phyloP scores from a whole-genome alignment of 2,113 vertebrate species.

The Corynorhinus townsendii region DNA sequence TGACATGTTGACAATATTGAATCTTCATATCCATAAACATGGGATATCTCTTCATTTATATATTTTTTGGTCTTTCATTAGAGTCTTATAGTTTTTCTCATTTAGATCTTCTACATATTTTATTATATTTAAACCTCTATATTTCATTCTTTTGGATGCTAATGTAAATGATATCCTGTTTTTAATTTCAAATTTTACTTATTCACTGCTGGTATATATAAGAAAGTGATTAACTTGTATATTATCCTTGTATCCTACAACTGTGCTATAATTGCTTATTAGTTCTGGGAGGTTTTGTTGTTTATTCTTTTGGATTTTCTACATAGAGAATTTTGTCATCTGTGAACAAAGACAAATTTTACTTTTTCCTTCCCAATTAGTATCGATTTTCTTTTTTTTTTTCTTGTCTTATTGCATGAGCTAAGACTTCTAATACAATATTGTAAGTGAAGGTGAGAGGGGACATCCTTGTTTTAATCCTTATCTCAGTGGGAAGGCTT shows the following conservation, averaged over 20 bases:
- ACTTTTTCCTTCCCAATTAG: not conserved
- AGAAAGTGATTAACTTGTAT: not conserved
- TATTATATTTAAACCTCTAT: not conserved
- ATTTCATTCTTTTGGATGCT: not conserved
- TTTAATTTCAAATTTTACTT: constrained; percentile 4
- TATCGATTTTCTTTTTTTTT: not conserved
- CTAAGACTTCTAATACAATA: not conserved
- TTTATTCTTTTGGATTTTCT: not conserved
- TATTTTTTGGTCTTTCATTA: not conserved
- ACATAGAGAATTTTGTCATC: not conserved
- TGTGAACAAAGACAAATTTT: not conserved
- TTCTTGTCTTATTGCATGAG: not conserved
- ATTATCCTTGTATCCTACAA: not conserved
- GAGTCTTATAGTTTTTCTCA: not conserved
- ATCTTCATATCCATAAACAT: not conserved
- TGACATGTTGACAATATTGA: not conserved
- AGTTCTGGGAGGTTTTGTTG: not conserved
- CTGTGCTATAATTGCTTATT: not conserved
- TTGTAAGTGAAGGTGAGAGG: not conserved
- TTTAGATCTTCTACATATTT: not conserved
- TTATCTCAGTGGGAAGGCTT: not conserved
- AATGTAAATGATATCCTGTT: not conserved
- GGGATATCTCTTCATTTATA: not conserved
- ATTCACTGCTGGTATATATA: not conserved
- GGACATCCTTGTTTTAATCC: not conserved